A percentile compares a stretch with the other conserved stretches of the same genome.
Evolutionary conservation across 92 coral and sea anemone genomes (phyloP).

Genomic region (Heteractis magnifica): DNA sequence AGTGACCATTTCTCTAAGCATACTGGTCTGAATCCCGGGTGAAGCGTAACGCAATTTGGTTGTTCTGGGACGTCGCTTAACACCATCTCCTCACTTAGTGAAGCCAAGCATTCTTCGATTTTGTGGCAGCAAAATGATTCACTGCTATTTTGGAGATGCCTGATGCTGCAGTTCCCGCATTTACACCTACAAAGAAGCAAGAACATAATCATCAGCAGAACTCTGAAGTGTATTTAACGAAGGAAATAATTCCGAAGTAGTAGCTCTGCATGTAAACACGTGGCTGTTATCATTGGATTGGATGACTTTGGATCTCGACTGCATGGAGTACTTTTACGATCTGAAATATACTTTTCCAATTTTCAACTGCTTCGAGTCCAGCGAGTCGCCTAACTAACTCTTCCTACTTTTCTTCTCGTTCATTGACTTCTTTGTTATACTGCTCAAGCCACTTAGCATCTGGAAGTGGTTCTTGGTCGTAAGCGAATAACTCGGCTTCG

Average conservation of each 20-base stretch:
- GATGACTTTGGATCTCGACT: no score
- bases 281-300: not conserved
- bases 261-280: not conserved
- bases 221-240: not conserved
- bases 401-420: slow-evolving; percentile 7
- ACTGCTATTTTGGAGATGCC: slow-evolving; percentile 14
- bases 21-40: slow-evolving; percentile 44
- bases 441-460: slow-evolving; percentile 21
- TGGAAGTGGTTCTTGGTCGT: slow-evolving; percentile 27
- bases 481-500: not conserved
- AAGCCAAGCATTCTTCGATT: slow-evolving; percentile 24
- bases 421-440: slow-evolving; percentile 2
- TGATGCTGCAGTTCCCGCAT: slow-evolving; percentile 17
- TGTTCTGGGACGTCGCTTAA: slow-evolving; percentile 17
- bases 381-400: slow-evolving; percentile 6
- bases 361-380: not conserved
- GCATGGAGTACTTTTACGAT: not conserved
- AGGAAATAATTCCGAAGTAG: not conserved
- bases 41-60: slow-evolving; percentile 42
- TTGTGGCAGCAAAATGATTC: slow-evolving; percentile 49
- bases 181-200: slow-evolving; percentile 29
- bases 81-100: slow-evolving; percentile 23
- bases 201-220: not conserved
- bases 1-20: slow-evolving; percentile 48
- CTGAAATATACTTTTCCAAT: slow-evolving; percentile 8